Conservation (phyloP, 2,888 invertebrate species). For the Epistrophe eligans region DNA sequence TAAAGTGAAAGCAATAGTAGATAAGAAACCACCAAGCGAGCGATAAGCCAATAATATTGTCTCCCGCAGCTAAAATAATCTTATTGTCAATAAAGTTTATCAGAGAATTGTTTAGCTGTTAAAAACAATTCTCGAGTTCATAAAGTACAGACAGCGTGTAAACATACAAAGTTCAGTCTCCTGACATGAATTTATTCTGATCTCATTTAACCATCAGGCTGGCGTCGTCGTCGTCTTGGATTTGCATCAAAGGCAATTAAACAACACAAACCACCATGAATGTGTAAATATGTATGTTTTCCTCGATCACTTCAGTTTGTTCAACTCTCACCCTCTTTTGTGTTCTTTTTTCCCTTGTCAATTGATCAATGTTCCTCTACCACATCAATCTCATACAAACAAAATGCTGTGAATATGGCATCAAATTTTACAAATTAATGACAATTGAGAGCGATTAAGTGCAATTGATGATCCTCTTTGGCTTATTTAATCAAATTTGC, state of each 20-base stretch:
- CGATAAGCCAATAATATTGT: not conserved
- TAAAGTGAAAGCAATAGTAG: not conserved
- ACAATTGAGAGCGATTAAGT: conserved; percentile 72
- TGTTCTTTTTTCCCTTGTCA: conserved; percentile 38
- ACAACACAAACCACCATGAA: conserved; percentile 28
- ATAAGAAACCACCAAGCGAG: not conserved
- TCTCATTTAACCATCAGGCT: conserved; percentile 33
- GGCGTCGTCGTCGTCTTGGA: conserved; percentile 26
- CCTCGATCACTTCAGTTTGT: conserved; percentile 66
- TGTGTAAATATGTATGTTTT: conserved; percentile 8
- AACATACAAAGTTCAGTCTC: conserved; percentile 21
- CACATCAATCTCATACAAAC: conserved; percentile 27
- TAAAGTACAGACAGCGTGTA: conserved; percentile 43
- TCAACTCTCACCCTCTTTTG: conserved; percentile 60
- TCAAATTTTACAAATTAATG: conserved; percentile 64
- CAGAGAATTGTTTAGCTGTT: not conserved
- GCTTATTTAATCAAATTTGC: conserved; percentile 64
- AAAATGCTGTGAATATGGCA: not conserved
- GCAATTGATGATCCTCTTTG: conserved; percentile 59
- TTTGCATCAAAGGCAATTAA: conserved; percentile 72
- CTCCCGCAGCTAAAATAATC: conserved; percentile 1
- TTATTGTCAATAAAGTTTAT: conserved; percentile 9
- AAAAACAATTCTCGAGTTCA: not conserved
- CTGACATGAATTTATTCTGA: conserved; percentile 17
- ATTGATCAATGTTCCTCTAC: conserved; percentile 38